phyloP scores from a whole-genome alignment of 37 sponge, comb jelly and placozoan genomes.

The Geodia barretti region DNA sequence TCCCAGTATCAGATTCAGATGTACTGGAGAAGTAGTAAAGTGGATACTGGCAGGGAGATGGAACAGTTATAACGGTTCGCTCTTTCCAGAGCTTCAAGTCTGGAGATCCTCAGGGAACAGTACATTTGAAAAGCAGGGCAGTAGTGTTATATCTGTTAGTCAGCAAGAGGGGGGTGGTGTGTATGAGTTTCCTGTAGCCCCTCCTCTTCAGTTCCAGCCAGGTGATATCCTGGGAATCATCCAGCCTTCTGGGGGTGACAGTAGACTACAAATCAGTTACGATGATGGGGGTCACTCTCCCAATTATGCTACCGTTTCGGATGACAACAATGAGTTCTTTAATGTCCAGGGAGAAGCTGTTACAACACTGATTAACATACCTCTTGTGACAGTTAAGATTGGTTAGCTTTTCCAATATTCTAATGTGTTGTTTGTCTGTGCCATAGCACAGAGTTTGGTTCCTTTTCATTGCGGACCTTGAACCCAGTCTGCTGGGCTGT shows the following conservation, averaged over 20 bases:
- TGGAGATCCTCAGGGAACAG: not conserved
- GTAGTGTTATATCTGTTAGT: not conserved
- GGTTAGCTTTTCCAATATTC: not conserved
- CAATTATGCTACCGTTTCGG: not conserved
- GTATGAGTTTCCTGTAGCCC: not conserved
- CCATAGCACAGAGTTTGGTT: no score
- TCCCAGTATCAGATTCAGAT: not conserved
- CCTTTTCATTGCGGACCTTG: no score
- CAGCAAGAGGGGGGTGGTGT: not conserved
- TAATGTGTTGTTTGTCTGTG: no score
- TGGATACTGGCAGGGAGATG: not conserved
- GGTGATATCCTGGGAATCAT: constrained; percentile 1
- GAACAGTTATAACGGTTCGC: not conserved
- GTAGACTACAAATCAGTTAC: not conserved
- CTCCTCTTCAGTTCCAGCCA: not conserved
- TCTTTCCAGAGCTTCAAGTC: constrained; percentile 7
- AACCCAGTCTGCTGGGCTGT: no score
- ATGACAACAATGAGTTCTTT: not conserved
- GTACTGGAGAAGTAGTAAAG: not conserved
- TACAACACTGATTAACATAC: not conserved
- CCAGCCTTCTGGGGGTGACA: constrained; percentile 11
- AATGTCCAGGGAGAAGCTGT: not conserved
- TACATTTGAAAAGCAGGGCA: not conserved
- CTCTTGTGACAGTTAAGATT: constrained; percentile 8
- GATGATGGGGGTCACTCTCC: not conserved